phyloP scores from a whole-genome alignment of 2,888 invertebrate genomes.

The Phyllotreta striolata region DNA sequence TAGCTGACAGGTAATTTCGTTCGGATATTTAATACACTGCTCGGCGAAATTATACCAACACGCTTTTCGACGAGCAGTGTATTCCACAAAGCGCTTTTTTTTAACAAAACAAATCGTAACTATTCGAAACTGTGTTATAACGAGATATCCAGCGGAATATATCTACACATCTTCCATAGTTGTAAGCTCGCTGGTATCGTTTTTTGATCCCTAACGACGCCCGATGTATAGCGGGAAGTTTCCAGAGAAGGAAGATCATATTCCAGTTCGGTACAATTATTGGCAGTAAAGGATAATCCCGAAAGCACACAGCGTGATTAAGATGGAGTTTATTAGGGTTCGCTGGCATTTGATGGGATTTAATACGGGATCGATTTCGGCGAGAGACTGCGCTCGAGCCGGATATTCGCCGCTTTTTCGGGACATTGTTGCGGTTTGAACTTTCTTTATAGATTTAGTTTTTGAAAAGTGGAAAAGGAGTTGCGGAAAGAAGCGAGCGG shows the following conservation, averaged over 20 bases:
- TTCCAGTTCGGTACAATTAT: slow-evolving; percentile 25
- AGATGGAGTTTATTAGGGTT: slow-evolving; percentile 32
- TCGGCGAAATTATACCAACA: too few species aligned
- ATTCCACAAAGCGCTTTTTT: too few species aligned
- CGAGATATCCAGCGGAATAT: too few species aligned
- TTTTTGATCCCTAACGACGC: slow-evolving; percentile 10
- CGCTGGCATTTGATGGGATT: slow-evolving; percentile 31
- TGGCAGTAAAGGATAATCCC: slow-evolving; percentile 28
- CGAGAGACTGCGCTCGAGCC: background rate
- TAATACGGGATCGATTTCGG: slow-evolving; percentile 27
- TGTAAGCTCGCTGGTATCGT: slow-evolving; percentile 1
- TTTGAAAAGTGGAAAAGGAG: slow-evolving; percentile 14
- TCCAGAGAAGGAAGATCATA: slow-evolving; percentile 8
- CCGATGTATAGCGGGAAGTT: slow-evolving; percentile 1
- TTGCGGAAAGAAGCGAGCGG: slow-evolving; percentile 17
- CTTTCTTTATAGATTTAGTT: slow-evolving; percentile 26
- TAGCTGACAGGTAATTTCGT: too few species aligned
- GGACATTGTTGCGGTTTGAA: slow-evolving; percentile 27
- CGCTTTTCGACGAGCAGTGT: too few species aligned
- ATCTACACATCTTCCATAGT: too few species aligned
- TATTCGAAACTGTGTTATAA: too few species aligned
- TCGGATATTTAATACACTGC: too few species aligned
- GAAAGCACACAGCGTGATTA: slow-evolving; percentile 29
- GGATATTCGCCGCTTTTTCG: background rate
- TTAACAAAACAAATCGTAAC: too few species aligned